phyloP scores from a whole-genome alignment of 2,888 invertebrate species.

The Notocelia uddmanniana region DNA sequence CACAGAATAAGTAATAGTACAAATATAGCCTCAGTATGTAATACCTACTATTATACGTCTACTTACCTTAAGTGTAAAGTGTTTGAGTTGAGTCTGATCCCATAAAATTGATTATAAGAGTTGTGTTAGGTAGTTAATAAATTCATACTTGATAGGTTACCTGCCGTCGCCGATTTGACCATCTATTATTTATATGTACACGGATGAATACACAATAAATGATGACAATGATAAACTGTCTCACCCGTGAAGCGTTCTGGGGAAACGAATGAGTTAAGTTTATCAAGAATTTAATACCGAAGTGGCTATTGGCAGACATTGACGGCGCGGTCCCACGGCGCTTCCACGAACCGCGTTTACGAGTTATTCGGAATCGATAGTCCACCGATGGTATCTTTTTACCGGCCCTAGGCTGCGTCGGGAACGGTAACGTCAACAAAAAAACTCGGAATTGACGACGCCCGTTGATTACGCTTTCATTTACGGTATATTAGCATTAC shows the following conservation, averaged over 20 bases:
- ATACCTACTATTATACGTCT: no score
- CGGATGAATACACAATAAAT: no score
- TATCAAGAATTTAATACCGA: not conserved
- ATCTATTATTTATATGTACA: no score
- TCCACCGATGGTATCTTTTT: conserved; percentile 5
- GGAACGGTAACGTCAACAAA: not conserved
- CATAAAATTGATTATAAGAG: no score
- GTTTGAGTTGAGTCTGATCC: no score
- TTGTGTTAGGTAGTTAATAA: no score
- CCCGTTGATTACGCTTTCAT: conserved; percentile 17
- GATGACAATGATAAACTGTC: not conserved
- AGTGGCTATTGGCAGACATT: not conserved
- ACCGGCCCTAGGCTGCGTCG: not conserved
- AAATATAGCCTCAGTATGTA: no score
- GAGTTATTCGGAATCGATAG: not conserved
- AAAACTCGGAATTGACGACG: not conserved
- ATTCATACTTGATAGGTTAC: no score
- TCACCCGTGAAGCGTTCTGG: not conserved
- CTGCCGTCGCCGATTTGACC: no score
- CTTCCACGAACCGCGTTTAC: conserved; percentile 13
- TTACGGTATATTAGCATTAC: conserved; percentile 21
- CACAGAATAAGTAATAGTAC: no score
- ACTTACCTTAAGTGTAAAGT: no score
- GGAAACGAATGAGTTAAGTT: not conserved
- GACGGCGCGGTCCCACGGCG: not conserved